Conservation (phyloP, 1,140 invertebrate species). For the Rhizoglyphus robini region DNA sequence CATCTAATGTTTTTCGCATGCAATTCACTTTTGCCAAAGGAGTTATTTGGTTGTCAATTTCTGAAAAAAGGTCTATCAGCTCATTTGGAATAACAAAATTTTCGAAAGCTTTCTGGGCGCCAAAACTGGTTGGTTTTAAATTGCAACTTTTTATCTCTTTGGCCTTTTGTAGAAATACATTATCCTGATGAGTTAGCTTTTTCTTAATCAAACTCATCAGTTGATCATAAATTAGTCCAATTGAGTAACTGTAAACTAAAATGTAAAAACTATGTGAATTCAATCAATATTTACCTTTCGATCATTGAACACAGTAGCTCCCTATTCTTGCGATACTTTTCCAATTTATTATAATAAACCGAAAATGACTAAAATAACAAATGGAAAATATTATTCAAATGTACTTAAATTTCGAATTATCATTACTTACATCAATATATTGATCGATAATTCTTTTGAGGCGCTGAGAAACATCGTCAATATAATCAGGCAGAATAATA, state of each 20-base stretch:
- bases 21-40: conserved; percentile 16
- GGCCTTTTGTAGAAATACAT: neutral
- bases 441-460: conserved; percentile 19
- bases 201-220: neutral
- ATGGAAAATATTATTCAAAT: neutral
- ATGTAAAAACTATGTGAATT: neutral
- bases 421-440: conserved; percentile 19
- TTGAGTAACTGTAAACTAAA: neutral
- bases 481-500: conserved; percentile 15
- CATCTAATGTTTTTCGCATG: conserved; percentile 12
- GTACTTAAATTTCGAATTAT: neutral
- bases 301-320: neutral
- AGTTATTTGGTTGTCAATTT: neutral
- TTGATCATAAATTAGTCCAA: neutral
- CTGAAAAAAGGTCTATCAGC: neutral
- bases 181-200: neutral
- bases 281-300: neutral
- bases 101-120: conserved; percentile 14
- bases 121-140: neutral
- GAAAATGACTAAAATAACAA: neutral
- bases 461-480: conserved; percentile 11
- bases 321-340: neutral
- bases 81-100: neutral
- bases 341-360: neutral
- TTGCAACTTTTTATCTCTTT: neutral